Percentiles rank a stretch among this genome's conserved stretches.
These are phyloP conservation scores for Ivindomyrus marchei DNA, from an alignment of 2,113 vertebrate species.

Conservation along the genomic window DNA sequence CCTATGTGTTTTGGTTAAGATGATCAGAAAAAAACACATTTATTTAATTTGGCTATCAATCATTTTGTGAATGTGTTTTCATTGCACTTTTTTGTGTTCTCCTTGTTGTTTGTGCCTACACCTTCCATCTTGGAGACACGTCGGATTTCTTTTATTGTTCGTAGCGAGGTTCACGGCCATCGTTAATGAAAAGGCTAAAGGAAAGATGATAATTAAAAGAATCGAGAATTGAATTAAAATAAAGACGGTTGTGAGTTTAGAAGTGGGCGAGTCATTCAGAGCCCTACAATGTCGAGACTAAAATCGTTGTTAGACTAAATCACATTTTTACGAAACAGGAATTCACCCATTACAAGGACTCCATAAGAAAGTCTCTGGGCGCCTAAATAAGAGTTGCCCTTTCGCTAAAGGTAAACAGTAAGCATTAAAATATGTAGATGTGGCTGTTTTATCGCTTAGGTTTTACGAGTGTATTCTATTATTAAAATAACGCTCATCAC, in stretches of 20 bases:
- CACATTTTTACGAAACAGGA: neutral
- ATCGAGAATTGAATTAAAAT: neutral
- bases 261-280: neutral
- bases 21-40: neutral
- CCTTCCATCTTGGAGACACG: neutral
- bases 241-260: neutral
- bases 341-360: neutral
- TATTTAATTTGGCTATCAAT: neutral
- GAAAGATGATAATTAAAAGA: neutral
- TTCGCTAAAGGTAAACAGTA: neutral
- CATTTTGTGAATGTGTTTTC: neutral
- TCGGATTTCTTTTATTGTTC: neutral
- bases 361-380: neutral
- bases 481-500: slow-evolving; percentile 7
- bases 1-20: neutral
- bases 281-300: slow-evolving; percentile 5
- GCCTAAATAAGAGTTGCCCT: neutral
- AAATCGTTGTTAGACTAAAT: slow-evolving; percentile 10
- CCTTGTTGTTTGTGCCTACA: neutral
- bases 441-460: neutral
- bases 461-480: slow-evolving; percentile 8
- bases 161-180: neutral
- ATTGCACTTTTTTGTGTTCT: neutral
- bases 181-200: neutral
- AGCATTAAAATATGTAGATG: slow-evolving; percentile 18